Evolutionary conservation across 1,140 invertebrate species (phyloP).

Genomic region (Trachymyrmex cornetzi): DNA sequence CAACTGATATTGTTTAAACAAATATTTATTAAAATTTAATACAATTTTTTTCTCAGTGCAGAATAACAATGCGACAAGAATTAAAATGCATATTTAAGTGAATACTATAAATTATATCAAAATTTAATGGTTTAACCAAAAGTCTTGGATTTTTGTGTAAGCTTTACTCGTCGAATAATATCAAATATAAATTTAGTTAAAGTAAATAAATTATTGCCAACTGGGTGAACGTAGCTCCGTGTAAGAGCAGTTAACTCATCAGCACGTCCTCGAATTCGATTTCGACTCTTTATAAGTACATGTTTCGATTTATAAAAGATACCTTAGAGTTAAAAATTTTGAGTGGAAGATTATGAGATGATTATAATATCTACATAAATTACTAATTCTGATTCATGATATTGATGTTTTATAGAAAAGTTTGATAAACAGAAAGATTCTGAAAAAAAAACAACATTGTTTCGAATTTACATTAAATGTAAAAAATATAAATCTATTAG

Average conservation of each 20-base stretch:
- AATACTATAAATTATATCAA: not conserved
- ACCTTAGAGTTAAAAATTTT: not conserved
- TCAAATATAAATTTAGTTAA: not conserved
- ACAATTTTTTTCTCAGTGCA: too few relatives aligned
- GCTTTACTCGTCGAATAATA: not conserved
- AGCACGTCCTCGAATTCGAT: not conserved
- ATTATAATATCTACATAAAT: not conserved
- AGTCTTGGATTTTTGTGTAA: too few relatives aligned
- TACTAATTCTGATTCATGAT: not conserved
- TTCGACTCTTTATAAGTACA: not conserved
- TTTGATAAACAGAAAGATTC: too few relatives aligned
- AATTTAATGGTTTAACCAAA: not conserved
- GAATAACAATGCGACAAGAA: not conserved
- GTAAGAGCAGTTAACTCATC: not conserved
- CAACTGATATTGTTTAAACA: too few relatives aligned
- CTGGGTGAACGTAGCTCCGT: not conserved
- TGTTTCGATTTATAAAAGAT: not conserved
- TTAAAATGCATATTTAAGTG: not conserved
- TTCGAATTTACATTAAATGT: too few relatives aligned
- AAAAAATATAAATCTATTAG: too few relatives aligned
- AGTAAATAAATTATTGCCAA: not conserved
- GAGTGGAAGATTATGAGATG: not conserved
- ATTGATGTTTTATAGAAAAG: too few relatives aligned
- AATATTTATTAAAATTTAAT: too few relatives aligned
- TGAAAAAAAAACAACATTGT: too few relatives aligned